phyloP scores from a whole-genome alignment of 64 coral and sea anemone genomes.

The Montipora capricornis region DNA sequence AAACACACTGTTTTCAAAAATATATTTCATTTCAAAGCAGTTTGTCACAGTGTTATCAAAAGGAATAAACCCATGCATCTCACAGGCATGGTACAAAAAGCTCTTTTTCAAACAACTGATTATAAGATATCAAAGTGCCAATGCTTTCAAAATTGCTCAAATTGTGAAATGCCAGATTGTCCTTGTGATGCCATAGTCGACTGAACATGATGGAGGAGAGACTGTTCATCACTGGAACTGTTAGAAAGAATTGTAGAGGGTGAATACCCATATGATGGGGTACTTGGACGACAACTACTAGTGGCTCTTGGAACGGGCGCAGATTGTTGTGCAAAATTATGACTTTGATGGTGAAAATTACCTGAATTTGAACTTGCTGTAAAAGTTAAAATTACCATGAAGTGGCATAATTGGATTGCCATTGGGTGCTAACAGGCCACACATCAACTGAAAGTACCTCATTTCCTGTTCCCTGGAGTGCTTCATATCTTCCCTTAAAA shows the following conservation, averaged over 20 bases:
- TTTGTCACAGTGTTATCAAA: too few species aligned
- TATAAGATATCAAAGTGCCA: too few species aligned
- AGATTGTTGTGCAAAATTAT: constrained; percentile 17
- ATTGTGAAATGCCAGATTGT: too few species aligned
- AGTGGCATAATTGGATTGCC: neutral
- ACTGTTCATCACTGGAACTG: neutral
- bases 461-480: constrained; percentile 74
- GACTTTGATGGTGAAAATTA: too few species aligned
- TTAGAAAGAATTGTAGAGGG: neutral
- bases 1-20: too few species aligned
- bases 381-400: constrained; percentile 7
- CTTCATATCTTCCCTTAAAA: constrained; percentile 74
- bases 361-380: neutral
- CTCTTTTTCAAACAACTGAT: too few species aligned
- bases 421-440: neutral
- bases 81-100: too few species aligned
- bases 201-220: neutral
- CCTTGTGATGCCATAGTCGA: too few species aligned
- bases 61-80: too few species aligned
- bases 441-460: constrained; percentile 75
- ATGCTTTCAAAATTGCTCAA: too few species aligned
- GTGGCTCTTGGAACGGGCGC: neutral
- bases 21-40: too few species aligned
- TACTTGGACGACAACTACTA: neutral
- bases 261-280: neutral